Evolutionary conservation across 2,113 vertebrate species (phyloP).

Genomic region (Lota lota): DNA sequence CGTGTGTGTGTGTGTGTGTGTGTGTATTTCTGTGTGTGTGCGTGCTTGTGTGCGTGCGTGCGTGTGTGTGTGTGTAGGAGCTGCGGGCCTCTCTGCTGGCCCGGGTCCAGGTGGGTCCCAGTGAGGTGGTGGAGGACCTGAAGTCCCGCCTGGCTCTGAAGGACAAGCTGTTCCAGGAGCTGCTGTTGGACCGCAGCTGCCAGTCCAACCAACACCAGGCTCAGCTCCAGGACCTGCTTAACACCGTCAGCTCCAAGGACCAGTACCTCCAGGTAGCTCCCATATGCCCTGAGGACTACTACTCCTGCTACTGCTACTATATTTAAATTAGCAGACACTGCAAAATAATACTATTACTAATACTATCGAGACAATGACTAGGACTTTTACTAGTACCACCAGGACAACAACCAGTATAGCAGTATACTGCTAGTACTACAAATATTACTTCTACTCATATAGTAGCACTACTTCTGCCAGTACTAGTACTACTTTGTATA

Average conservation of each 20-base stretch:
- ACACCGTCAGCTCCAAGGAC: constrained; percentile 79
- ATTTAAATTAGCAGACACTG: too few relatives aligned
- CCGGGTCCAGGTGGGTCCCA: constrained; percentile 74
- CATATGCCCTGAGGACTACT: background rate
- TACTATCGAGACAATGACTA: too few relatives aligned
- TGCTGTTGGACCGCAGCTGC: constrained; percentile 78
- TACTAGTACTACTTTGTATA: too few relatives aligned
- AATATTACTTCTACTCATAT: too few relatives aligned
- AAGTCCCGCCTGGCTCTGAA: constrained; percentile 82
- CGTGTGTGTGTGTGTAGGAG: constrained; percentile 65
- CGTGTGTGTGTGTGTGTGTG: background rate
- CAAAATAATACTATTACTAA: too few relatives aligned
- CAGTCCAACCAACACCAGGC: constrained; percentile 78
- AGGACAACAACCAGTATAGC: too few relatives aligned
- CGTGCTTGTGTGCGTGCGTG: background rate
- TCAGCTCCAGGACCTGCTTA: constrained; percentile 83
- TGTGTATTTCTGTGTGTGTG: background rate
- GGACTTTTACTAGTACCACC: too few relatives aligned
- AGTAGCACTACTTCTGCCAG: too few relatives aligned
- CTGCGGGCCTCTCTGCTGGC: constrained; percentile 81
- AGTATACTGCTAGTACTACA: too few relatives aligned
- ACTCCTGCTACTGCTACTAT: too few relatives aligned
- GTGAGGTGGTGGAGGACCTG: constrained; percentile 79
- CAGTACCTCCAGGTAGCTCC: constrained; percentile 78
- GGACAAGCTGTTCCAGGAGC: constrained; percentile 87